Conservation (phyloP, 2,113 vertebrate species). For the Salvelinus sp. region DNA sequence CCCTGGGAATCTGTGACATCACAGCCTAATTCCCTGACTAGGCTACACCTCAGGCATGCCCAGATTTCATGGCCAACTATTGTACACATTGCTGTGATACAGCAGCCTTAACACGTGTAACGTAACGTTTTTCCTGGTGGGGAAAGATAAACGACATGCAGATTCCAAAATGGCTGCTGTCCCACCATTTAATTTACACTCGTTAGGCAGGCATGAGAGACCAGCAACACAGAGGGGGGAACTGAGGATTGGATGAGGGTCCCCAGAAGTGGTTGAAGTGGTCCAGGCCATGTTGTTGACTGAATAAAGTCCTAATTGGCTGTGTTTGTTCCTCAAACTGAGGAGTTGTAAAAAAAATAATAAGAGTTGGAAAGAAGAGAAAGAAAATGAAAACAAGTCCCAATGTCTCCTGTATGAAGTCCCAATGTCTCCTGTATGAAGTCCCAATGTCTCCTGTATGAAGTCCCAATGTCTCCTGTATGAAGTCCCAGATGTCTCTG, state of each 20-base stretch:
- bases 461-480: no score
- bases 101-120: neutral
- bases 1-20: neutral
- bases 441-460: no score
- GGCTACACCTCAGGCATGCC: neutral
- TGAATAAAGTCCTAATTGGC: slow-evolving; percentile 48
- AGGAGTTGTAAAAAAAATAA: slow-evolving; percentile 29
- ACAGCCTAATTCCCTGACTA: neutral
- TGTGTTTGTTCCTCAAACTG: slow-evolving; percentile 48
- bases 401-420: no score
- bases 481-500: no score
- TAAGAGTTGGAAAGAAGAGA: slow-evolving; percentile 22
- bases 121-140: neutral
- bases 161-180: slow-evolving; percentile 1
- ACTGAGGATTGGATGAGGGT: slow-evolving; percentile 6
- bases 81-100: slow-evolving; percentile 27
- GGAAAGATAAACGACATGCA: slow-evolving; percentile 14
- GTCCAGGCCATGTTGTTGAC: neutral
- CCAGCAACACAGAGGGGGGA: neutral
- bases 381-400: neutral
- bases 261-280: slow-evolving; percentile 18
- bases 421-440: no score
- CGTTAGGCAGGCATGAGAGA: neutral
- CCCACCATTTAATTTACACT: neutral
- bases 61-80: slow-evolving; percentile 9